Evolutionary conservation across 92 coral and sea anemone species (phyloP).

Genomic region (Nematostella vectensis): DNA sequence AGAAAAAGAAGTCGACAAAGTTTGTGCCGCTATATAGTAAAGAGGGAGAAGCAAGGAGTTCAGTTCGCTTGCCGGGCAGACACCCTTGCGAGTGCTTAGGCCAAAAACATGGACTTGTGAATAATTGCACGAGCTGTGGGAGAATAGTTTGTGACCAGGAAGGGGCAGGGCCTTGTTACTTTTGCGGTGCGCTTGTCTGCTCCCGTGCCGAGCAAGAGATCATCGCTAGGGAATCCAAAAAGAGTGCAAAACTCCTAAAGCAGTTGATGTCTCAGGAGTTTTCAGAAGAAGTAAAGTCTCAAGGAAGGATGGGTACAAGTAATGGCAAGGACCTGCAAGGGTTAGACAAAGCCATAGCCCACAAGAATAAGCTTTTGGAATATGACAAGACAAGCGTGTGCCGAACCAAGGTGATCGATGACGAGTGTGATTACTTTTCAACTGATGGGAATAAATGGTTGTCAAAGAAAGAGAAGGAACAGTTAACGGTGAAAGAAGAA

Average conservation of each 20-base stretch:
- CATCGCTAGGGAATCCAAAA: constrained; percentile 80
- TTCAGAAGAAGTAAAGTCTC: constrained; percentile 24
- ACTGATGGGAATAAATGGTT: constrained; percentile 78
- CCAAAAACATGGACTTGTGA: constrained; percentile 74
- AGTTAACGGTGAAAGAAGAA: constrained; percentile 64
- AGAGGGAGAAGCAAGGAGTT: constrained; percentile 82
- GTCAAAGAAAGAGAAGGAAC: constrained; percentile 58
- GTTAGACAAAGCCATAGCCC: constrained; percentile 76
- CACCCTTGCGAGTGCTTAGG: constrained; percentile 95
- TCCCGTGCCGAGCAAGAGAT: constrained; percentile 75
- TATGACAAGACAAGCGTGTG: constrained; percentile 85
- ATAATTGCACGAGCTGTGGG: constrained; percentile 90
- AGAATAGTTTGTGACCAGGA: constrained; percentile 91
- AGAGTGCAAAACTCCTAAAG: constrained; percentile 69
- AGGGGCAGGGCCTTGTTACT: constrained; percentile 96
- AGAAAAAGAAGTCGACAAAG: constrained; percentile 56
- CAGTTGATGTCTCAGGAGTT: constrained; percentile 58
- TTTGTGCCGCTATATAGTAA: constrained; percentile 85
- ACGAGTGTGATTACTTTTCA: constrained; percentile 95
- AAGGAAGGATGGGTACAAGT: constrained; percentile 1
- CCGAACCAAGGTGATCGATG: constrained; percentile 96
- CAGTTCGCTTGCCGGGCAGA: constrained; percentile 90
- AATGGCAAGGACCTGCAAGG: constrained; percentile 29
- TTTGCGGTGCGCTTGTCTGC: constrained; percentile 92
- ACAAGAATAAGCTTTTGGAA: constrained; percentile 80